Base-by-base conservation (phyloP, 2,797 vertebrate species). In the Pseudochaenichthys georgianus region DNA sequence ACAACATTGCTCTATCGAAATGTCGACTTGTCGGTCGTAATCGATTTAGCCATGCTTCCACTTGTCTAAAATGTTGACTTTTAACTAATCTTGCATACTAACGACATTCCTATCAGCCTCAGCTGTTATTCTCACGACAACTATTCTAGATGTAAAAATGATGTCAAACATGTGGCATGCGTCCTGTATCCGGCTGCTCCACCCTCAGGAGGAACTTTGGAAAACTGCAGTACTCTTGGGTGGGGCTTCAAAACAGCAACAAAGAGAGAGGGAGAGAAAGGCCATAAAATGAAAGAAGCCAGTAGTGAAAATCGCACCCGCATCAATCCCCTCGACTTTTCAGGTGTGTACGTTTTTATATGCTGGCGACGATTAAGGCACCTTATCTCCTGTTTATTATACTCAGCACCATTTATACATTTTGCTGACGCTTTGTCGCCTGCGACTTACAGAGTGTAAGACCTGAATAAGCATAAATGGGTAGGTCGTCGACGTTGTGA, bases 181-280 rank as follows among this genome's bases (percentile, higher is more conserved):
- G 12, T 54, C n/a, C 53, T 61, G 13, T 13, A 17, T 6, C 2
- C 41, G 50, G 69, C 61, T 71, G 68, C 77, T 84, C 67, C 72
- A 53, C 72, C 75, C 62, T 59, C 17, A 21, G 63, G 73, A 78
- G 70, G 62, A 70, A 47, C 57, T 51, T 82, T 53, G 45, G 58
- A 68, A 68, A 83, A 43, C 75, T 88, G 86, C 87, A 87, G 81
- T 43, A 55, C 41, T 48, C 19, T 55, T 60, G 83, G 87, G 85
- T 73, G 84, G 53, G 76, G 86, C 71, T 61, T 66, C 61, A 72
- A 53, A 78, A 60, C 54, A 73, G 50, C 77, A 58, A 48, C 23
- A 23, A 17, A 34, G 61, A 41, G 28, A 13, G n/a, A 48, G 19
- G 21, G 17, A 54, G 12, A 42, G 23, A 21, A 54, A 16, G 12